Conservation (phyloP, 2,113 vertebrate species). For the Scopus umbretta region DNA sequence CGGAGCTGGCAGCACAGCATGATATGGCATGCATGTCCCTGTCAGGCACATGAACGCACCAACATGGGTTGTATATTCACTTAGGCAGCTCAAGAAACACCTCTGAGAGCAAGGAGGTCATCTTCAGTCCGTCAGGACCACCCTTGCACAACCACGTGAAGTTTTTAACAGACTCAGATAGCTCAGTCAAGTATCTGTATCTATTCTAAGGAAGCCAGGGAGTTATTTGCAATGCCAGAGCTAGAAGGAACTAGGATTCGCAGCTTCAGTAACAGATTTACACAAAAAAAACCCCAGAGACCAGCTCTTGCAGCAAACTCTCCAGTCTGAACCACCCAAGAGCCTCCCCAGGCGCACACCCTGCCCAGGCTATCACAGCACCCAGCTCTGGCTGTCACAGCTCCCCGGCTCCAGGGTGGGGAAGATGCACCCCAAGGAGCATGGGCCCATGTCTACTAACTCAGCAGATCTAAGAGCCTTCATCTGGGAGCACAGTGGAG, state of each 20-base stretch:
- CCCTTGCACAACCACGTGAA: background rate
- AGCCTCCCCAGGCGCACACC: too few species aligned
- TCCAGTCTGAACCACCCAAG: background rate
- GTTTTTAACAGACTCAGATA: background rate
- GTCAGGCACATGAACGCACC: background rate
- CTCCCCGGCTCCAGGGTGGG: background rate
- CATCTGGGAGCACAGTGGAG: background rate
- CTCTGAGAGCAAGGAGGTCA: background rate
- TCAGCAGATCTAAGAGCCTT: background rate
- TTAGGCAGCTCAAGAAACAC: background rate
- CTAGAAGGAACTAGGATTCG: background rate
- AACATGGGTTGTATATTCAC: background rate
- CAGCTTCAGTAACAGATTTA: background rate
- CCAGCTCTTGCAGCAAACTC: background rate
- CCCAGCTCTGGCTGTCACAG: background rate
- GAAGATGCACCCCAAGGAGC: background rate
- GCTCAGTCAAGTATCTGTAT: background rate
- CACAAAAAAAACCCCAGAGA: background rate
- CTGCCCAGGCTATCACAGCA: rapidly evolving
- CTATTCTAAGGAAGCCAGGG: background rate
- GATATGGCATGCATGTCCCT: background rate
- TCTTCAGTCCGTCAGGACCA: background rate
- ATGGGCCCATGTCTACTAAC: background rate
- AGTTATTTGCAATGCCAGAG: background rate
- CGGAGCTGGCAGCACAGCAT: background rate